A percentile compares a stretch with the other conserved stretches of the same genome.
Conservation (phyloP, 2,797 vertebrate genomes). For the Pogoniulus pusillus region DNA sequence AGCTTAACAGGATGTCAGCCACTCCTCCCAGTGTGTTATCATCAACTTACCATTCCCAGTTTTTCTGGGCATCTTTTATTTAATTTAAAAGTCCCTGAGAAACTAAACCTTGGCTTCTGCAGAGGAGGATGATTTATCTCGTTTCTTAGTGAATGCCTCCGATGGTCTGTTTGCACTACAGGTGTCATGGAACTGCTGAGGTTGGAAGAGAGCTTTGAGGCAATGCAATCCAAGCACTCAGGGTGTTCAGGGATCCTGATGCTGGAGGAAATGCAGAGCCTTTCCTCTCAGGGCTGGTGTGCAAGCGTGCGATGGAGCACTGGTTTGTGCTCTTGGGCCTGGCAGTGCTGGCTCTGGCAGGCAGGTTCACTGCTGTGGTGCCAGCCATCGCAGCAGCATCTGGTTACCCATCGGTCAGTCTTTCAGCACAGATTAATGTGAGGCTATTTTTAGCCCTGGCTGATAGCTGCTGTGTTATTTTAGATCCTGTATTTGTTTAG, state of each 20-base stretch:
- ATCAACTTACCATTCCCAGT: not conserved
- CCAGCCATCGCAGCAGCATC: not conserved
- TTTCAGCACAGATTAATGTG: conserved; percentile 13
- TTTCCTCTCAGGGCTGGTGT: not conserved
- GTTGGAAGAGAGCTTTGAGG: no score
- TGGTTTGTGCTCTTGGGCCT: not conserved
- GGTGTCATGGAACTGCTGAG: no score
- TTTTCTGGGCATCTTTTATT: not conserved
- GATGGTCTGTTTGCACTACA: not conserved
- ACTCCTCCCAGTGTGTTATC: no score
- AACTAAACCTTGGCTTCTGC: not conserved
- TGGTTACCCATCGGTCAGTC: conserved; percentile 17
- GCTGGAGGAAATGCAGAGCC: not conserved
- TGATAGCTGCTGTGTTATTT: conserved; percentile 28
- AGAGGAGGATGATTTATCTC: not conserved
- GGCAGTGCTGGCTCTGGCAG: not conserved
- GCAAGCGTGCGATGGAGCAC: not conserved
- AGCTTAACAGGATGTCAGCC: no score
- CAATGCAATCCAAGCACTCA: no score
- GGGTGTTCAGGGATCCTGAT: not conserved
- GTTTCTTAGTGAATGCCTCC: not conserved
- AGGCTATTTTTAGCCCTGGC: conserved; percentile 26
- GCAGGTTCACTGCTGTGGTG: not conserved
- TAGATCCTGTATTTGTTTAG: conserved; percentile 26
- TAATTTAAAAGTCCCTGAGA: not conserved